Percentiles rank a stretch among this genome's conserved stretches.
Conservation (phyloP, 2,888 invertebrate species). For the Trachelus tabidus region DNA sequence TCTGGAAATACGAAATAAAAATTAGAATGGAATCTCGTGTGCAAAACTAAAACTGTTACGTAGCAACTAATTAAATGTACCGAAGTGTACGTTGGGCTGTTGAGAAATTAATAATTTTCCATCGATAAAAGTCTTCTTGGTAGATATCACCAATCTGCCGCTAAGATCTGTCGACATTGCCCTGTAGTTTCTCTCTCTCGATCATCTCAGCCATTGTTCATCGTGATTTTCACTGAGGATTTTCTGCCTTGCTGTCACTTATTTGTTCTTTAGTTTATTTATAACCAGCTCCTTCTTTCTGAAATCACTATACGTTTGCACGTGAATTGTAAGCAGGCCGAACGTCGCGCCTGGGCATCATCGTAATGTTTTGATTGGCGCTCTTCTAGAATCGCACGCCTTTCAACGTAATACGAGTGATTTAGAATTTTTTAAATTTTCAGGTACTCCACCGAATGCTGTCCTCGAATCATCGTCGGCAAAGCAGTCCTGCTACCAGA, state of each 20-base stretch:
- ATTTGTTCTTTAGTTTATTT: neutral
- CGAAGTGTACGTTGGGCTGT: neutral
- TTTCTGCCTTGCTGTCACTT: neutral
- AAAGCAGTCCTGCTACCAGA: constrained; percentile 47
- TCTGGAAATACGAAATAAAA: neutral
- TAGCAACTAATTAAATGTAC: neutral
- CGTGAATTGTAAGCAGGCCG: neutral
- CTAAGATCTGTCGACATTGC: neutral
- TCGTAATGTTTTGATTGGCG: neutral
- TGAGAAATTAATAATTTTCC: neutral
- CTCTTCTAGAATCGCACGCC: neutral
- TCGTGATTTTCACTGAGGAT: neutral
- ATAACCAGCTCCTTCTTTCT: neutral
- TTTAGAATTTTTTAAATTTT: constrained; percentile 7
- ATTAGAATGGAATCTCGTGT: too few relatives aligned
- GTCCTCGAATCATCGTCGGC: constrained; percentile 50
- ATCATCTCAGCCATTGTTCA: neutral
- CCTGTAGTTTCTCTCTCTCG: neutral
- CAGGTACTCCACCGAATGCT: constrained; percentile 60
- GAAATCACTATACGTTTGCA: neutral
- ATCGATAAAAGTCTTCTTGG: neutral
- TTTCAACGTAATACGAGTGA: neutral
- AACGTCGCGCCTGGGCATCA: neutral
- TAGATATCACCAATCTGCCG: neutral
- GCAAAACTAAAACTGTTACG: neutral